Percentiles rank a stretch among this genome's conserved stretches.
Conservation (phyloP, 2,888 invertebrate genomes). For the Drosophila neonasuta region DNA sequence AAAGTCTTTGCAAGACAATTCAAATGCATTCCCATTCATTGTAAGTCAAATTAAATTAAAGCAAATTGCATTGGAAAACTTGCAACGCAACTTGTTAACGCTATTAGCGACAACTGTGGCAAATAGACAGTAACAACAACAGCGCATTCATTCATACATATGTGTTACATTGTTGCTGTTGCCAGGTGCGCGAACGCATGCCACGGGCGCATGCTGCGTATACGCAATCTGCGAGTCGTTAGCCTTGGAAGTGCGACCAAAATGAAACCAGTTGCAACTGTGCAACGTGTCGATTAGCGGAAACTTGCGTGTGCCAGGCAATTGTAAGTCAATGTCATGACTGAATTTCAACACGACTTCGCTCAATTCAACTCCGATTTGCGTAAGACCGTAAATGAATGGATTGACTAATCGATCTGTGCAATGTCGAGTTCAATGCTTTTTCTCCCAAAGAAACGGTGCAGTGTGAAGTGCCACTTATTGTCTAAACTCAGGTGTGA, state of each 20-base stretch:
- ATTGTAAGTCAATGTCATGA: slow-evolving; percentile 69
- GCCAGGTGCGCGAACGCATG: slow-evolving; percentile 46
- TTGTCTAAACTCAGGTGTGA: slow-evolving; percentile 1
- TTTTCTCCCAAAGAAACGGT: slow-evolving; percentile 10
- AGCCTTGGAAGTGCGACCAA: slow-evolving; percentile 45
- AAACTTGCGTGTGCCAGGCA: slow-evolving; percentile 47
- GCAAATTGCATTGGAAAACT: slow-evolving; percentile 44
- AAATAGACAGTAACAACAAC: slow-evolving; percentile 40
- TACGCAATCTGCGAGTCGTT: slow-evolving; percentile 63
- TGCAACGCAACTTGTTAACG: slow-evolving; percentile 56
- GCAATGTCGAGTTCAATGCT: slow-evolving; percentile 46
- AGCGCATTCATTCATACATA: not conserved
- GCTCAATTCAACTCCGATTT: slow-evolving; percentile 36
- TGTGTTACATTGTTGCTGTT: slow-evolving; percentile 11
- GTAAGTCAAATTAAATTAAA: slow-evolving; percentile 43
- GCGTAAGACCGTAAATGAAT: slow-evolving; percentile 46
- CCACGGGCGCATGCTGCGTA: slow-evolving; percentile 58
- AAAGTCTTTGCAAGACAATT: slow-evolving; percentile 55
- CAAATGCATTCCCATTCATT: slow-evolving; percentile 37
- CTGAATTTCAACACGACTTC: slow-evolving; percentile 37
- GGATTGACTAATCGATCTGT: slow-evolving; percentile 36
- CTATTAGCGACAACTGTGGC: slow-evolving; percentile 62
- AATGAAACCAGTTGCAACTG: slow-evolving; percentile 63
- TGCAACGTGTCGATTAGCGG: slow-evolving; percentile 56
- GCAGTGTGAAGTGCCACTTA: slow-evolving; percentile 1